These are phyloP conservation scores for Atractosteus spatula DNA, from an alignment of 2,113 vertebrate species.

Conservation along the genomic window DNA sequence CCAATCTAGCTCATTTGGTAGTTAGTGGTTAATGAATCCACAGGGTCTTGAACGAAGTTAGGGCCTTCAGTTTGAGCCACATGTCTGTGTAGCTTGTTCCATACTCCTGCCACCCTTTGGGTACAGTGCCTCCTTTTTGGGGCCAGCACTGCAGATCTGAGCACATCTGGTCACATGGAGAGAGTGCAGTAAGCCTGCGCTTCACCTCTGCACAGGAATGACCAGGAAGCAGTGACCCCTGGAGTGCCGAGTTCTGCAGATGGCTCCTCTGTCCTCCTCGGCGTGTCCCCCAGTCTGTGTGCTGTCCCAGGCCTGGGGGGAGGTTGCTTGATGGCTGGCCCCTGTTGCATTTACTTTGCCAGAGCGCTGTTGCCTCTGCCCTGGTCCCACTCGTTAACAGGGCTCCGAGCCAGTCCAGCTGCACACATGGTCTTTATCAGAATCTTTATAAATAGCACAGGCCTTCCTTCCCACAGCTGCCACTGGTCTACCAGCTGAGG, in stretches of 20 bases:
- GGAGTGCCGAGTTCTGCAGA: background rate
- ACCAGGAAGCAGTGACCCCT: background rate
- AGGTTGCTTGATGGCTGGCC: background rate
- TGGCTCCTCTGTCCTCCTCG: background rate
- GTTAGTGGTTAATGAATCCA: too few relatives aligned
- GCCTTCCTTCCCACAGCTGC: background rate
- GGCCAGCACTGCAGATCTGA: too few relatives aligned
- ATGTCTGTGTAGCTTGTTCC: background rate
- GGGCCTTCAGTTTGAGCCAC: too few relatives aligned
- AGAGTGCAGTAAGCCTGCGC: too few relatives aligned
- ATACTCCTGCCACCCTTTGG: background rate
- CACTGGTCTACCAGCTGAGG: background rate
- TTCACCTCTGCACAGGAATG: too few relatives aligned
- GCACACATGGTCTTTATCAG: conserved; percentile 7
- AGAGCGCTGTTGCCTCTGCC: background rate
- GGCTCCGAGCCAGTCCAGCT: conserved; percentile 9
- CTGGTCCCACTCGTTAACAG: conserved; percentile 12
- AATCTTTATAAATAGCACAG: conserved; percentile 10
- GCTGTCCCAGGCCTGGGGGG: background rate
- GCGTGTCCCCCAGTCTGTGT: background rate
- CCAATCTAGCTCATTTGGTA: too few relatives aligned
- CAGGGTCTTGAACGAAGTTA: too few relatives aligned
- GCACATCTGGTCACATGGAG: background rate
- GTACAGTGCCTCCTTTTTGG: background rate
- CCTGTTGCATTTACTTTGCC: background rate